phyloP scores from a whole-genome alignment of 2,113 vertebrate species.

The Capreolus pygargus region DNA sequence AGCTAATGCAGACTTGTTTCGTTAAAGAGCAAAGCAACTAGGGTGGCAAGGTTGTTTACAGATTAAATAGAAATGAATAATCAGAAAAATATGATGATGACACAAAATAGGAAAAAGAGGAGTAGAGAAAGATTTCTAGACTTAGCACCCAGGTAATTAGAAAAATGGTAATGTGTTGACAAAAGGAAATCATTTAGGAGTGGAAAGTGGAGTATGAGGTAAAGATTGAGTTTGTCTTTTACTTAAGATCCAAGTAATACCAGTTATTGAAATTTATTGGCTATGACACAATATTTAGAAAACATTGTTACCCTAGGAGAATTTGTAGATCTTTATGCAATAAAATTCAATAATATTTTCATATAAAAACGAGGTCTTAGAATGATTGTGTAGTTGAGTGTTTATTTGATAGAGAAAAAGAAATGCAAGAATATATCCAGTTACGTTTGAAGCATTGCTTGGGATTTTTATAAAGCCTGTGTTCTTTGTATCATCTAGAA shows the following conservation, averaged over 20 bases:
- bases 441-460: background rate
- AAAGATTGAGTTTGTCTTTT: background rate
- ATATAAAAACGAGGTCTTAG: background rate
- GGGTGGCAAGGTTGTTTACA: background rate
- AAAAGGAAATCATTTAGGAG: background rate
- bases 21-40: background rate
- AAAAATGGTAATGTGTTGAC: background rate
- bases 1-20: background rate
- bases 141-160: background rate
- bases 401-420: conserved; percentile 2
- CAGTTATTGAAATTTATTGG: background rate
- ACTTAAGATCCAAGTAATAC: background rate
- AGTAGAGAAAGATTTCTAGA: conserved; percentile 9
- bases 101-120: background rate
- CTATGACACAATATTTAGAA: background rate
- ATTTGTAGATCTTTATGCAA: background rate
- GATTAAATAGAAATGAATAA: background rate
- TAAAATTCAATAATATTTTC: conserved; percentile 3
- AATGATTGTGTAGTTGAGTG: background rate
- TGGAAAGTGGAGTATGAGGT: background rate
- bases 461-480: background rate
- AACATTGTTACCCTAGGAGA: background rate
- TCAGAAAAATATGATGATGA: background rate
- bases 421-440: background rate
- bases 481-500: background rate